Percentiles rank a stretch among this genome's conserved stretches.
These are phyloP conservation scores for Leucophenga montana DNA, from an alignment of 2,888 invertebrate species.

Conservation along the genomic window DNA sequence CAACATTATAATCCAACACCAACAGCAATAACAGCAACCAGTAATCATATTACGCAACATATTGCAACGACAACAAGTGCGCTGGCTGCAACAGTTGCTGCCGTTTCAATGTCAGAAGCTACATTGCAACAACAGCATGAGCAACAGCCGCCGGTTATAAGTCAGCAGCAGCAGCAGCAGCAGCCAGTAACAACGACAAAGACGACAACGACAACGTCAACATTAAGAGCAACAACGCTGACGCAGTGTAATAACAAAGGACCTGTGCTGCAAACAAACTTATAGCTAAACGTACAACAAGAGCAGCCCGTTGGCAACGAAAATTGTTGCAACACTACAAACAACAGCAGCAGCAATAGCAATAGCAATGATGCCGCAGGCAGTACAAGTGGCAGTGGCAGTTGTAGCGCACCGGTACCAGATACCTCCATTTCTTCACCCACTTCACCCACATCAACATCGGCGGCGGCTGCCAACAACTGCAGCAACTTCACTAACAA, in stretches of 20 bases:
- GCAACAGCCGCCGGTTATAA: background rate
- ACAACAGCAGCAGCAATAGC: conserved; percentile 36
- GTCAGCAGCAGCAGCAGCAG: conserved; percentile 28
- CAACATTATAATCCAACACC: conserved; percentile 57
- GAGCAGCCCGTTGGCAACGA: conserved; percentile 40
- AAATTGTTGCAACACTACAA: conserved; percentile 29
- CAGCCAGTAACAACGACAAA: conserved; percentile 26
- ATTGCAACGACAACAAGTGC: conserved; percentile 23
- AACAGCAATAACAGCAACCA: conserved; percentile 36
- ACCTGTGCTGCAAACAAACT: conserved; percentile 63
- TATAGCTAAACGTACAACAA: conserved; percentile 71
- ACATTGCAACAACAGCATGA: conserved; percentile 5
- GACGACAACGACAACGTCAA: conserved; percentile 28
- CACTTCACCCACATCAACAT: conserved; percentile 22
- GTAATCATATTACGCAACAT: conserved; percentile 41
- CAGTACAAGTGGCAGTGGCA: conserved; percentile 45
- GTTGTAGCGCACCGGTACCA: background rate
- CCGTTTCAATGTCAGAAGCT: conserved; percentile 1
- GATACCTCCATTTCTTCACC: conserved; percentile 5
- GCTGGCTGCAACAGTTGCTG: conserved; percentile 7
- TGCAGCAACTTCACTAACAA: conserved; percentile 22
- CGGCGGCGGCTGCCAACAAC: conserved; percentile 1
- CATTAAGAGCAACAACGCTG: conserved; percentile 42
- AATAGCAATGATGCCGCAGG: conserved; percentile 40
- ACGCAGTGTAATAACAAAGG: conserved; percentile 33